phyloP scores from a whole-genome alignment of 2,888 invertebrate genomes.

The Heliconius charithonia region DNA sequence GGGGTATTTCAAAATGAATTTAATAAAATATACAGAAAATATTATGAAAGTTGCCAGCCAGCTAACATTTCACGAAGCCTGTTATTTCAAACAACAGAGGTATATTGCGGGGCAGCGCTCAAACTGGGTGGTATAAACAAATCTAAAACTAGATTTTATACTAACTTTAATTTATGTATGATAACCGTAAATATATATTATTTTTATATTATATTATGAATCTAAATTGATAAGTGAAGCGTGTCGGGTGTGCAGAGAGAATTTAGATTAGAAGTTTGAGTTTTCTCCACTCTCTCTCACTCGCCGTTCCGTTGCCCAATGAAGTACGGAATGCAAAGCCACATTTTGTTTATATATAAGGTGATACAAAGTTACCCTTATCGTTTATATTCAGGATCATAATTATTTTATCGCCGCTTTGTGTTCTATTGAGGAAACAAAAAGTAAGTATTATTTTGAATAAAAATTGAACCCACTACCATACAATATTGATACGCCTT shows the following conservation, averaged over 20 bases:
- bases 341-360: too few relatives aligned
- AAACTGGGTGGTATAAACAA: constrained; percentile 32
- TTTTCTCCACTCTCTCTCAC: too few relatives aligned
- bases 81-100: constrained; percentile 34
- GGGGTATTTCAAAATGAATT: background rate
- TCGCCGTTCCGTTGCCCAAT: too few relatives aligned
- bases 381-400: too few relatives aligned
- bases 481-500: too few relatives aligned
- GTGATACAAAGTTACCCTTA: too few relatives aligned
- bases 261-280: too few relatives aligned
- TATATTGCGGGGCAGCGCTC: constrained; percentile 22
- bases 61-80: constrained; percentile 16
- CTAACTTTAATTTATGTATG: constrained; percentile 11
- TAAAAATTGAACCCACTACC: too few relatives aligned
- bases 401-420: too few relatives aligned
- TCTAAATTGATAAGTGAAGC: background rate
- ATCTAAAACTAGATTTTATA: constrained; percentile 4
- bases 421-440: too few relatives aligned
- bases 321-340: too few relatives aligned
- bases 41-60: constrained; percentile 12
- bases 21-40: constrained; percentile 8
- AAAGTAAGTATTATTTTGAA: too few relatives aligned
- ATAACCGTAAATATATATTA: background rate
- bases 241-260: background rate
- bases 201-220: background rate